These are phyloP conservation scores for Odontomyia ornata DNA, from an alignment of 2,888 invertebrate species.

Conservation along the genomic window DNA sequence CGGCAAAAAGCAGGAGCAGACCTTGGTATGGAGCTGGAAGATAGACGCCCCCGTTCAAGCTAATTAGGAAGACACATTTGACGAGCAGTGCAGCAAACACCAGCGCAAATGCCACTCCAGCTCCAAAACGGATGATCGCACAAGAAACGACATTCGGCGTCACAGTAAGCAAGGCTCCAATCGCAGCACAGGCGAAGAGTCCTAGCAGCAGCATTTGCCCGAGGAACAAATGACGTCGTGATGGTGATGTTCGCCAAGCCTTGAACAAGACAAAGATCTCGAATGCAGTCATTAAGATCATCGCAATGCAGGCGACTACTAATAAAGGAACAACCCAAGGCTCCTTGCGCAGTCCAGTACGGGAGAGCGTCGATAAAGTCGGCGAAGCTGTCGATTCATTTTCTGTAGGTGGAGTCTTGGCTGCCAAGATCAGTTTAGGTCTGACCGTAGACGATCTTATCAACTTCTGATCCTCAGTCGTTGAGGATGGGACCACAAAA, in stretches of 20 bases:
- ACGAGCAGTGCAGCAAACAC: constrained; percentile 92
- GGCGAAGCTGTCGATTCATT: constrained; percentile 55
- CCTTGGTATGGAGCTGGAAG: constrained; percentile 92
- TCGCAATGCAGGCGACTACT: constrained; percentile 82
- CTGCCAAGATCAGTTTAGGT: constrained; percentile 57
- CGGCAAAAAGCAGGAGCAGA: constrained; percentile 87
- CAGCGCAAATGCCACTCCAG: constrained; percentile 83
- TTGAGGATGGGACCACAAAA: constrained; percentile 76
- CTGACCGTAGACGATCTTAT: constrained; percentile 56
- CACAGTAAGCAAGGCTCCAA: constrained; percentile 80
- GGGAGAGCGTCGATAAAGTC: constrained; percentile 58
- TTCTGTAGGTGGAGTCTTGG: constrained; percentile 56
- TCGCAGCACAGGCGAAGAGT: constrained; percentile 80
- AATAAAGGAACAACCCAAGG: constrained; percentile 92
- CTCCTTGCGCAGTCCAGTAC: constrained; percentile 72
- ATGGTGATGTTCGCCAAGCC: constrained; percentile 83
- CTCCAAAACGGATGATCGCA: constrained; percentile 81
- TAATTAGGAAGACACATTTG: constrained; percentile 92
- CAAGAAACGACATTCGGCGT: constrained; percentile 83
- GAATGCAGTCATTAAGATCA: constrained; percentile 85
- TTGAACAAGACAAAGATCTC: constrained; percentile 90
- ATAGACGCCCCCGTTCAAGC: constrained; percentile 90
- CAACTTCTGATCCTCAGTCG: constrained; percentile 52
- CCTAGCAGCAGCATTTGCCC: constrained; percentile 88
- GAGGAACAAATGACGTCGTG: constrained; percentile 84